phyloP scores from a whole-genome alignment of 2,797 vertebrate genomes.

The Ficedula albicollis region DNA sequence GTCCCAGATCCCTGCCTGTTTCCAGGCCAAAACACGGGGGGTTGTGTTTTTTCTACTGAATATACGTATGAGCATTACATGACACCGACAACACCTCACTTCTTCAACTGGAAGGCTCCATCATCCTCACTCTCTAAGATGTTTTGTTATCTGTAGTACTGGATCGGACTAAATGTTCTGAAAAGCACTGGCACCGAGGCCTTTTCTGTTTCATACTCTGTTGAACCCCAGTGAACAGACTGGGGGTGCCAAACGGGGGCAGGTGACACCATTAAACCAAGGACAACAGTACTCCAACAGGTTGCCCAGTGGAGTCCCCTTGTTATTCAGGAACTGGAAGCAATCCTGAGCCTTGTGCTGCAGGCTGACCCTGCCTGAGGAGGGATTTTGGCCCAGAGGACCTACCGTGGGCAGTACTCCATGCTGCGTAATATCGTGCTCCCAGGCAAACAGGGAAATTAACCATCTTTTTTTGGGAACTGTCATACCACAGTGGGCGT shows the following conservation, averaged over 20 bases:
- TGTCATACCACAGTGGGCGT: rapidly evolving
- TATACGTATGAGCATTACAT: rapidly evolving
- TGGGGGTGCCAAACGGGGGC: rapidly evolving
- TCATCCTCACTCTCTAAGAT: no score
- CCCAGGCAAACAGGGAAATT: no score
- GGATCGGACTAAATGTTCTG: background rate
- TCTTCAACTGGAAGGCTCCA: background rate
- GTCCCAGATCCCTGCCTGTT: rapidly evolving
- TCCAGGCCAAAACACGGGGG: background rate
- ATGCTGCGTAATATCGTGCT: rapidly evolving
- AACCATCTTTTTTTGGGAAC: background rate
- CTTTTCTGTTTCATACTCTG: background rate
- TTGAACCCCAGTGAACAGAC: rapidly evolving
- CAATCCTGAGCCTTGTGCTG: rapidly evolving
- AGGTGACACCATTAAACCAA: background rate
- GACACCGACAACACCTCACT: rapidly evolving
- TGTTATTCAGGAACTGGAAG: background rate
- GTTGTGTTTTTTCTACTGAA: background rate
- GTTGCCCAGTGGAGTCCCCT: background rate
- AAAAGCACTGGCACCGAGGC: rapidly evolving
- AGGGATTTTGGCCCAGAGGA: background rate
- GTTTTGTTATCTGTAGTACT: rapidly evolving
- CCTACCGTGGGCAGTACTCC: rapidly evolving
- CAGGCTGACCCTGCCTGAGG: rapidly evolving
- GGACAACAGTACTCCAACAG: background rate